Evolutionary conservation across 1,140 invertebrate genomes (phyloP).

Genomic region (Steinernema khuongi): DNA sequence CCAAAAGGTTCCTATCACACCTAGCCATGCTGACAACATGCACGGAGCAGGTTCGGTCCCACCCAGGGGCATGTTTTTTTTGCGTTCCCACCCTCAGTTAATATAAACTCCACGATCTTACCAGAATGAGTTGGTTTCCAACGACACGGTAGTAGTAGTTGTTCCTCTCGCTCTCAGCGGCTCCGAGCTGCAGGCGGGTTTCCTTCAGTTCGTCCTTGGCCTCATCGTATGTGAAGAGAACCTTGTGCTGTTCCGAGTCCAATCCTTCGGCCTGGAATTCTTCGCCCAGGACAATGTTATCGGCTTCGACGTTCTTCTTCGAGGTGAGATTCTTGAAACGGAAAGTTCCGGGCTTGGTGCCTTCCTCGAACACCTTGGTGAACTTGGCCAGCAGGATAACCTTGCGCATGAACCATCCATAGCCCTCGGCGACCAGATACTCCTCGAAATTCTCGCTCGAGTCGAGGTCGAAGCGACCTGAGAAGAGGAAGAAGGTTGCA

Average conservation of each 20-base stretch:
- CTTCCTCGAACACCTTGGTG: slow-evolving; percentile 48
- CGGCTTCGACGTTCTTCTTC: slow-evolving; percentile 48
- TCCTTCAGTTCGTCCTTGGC: background rate
- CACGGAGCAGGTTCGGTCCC: too few relatives aligned
- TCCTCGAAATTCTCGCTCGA: slow-evolving; percentile 56
- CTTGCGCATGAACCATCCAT: slow-evolving; percentile 56
- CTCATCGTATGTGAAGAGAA: background rate
- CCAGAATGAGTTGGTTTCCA: background rate
- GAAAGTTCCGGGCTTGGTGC: slow-evolving; percentile 26
- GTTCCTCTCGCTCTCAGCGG: background rate
- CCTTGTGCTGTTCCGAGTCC: slow-evolving; percentile 42
- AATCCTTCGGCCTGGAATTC: slow-evolving; percentile 50
- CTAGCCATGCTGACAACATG: too few relatives aligned
- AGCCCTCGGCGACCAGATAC: slow-evolving; percentile 48
- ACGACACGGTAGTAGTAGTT: background rate
- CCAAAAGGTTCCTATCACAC: too few relatives aligned
- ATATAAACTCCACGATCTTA: too few relatives aligned
- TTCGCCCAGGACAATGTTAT: slow-evolving; percentile 35
- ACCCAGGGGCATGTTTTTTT: too few relatives aligned
- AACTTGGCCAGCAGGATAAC: slow-evolving; percentile 50
- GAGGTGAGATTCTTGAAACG: slow-evolving; percentile 42
- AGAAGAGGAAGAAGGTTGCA: background rate
- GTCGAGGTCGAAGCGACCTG: slow-evolving; percentile 42
- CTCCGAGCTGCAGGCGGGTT: background rate
- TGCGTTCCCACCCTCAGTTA: too few relatives aligned